These are phyloP conservation scores for Nyctalus aviator DNA, from an alignment of 2,797 vertebrate species.

Conservation along the genomic window DNA sequence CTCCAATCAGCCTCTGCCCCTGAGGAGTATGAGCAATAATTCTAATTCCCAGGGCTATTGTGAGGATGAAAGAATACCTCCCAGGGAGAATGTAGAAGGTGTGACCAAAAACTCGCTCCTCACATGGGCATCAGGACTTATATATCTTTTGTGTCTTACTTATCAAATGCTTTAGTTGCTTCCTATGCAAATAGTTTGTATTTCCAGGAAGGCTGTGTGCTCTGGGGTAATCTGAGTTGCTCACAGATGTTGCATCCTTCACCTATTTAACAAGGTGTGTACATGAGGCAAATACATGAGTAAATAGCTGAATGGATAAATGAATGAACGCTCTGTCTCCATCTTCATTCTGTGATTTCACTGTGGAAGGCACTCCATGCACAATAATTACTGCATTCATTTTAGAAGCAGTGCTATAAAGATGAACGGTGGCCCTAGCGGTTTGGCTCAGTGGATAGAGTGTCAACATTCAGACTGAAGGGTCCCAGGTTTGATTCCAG, in stretches of 20 bases:
- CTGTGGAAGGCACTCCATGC: not conserved
- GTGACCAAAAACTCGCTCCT: not conserved
- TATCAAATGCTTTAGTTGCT: not conserved
- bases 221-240: not conserved
- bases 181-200: not conserved
- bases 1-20: not conserved
- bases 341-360: too few species aligned
- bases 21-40: not conserved
- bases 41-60: not conserved
- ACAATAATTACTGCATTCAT: not conserved
- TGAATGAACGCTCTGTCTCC: not conserved
- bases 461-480: too few species aligned
- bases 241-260: not conserved
- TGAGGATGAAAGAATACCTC: not conserved
- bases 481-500: too few species aligned
- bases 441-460: too few species aligned
- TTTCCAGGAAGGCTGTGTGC: not conserved
- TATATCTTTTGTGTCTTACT: not conserved
- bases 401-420: not conserved
- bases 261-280: not conserved
- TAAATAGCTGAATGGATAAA: not conserved
- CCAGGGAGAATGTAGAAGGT: not conserved
- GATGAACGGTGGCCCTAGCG: not conserved
- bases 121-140: not conserved
- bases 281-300: not conserved